These are phyloP conservation scores for Hypsopygia costalis DNA, from an alignment of 2,888 invertebrate species.

Conservation along the genomic window DNA sequence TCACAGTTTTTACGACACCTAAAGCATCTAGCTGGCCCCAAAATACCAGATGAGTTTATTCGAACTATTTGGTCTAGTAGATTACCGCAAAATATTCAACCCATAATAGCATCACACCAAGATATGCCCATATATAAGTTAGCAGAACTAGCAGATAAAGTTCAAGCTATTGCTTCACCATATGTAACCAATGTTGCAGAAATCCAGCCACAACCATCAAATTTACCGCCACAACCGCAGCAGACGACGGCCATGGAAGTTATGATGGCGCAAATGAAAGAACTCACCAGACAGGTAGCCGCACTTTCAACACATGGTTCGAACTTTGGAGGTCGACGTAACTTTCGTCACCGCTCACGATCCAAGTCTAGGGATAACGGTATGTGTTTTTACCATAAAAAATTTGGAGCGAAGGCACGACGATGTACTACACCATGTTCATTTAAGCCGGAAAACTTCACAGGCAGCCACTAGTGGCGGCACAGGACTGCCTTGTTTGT, in stretches of 20 bases:
- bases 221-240: no score
- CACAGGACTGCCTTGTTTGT: conserved; percentile 15
- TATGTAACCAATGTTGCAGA: not conserved
- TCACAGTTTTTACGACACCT: conserved; percentile 21
- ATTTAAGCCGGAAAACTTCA: conserved; percentile 14
- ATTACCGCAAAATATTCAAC: conserved; percentile 14
- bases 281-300: no score
- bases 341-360: no score
- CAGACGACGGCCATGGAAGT: no score
- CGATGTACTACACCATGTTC: conserved; percentile 12
- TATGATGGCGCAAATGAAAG: no score
- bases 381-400: not conserved
- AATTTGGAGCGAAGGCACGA: not conserved
- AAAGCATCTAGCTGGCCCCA: conserved; percentile 16
- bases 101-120: conserved; percentile 15
- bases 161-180: conserved; percentile 8
- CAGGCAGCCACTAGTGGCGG: conserved; percentile 18
- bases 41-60: conserved; percentile 15
- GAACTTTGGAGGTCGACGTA: no score
- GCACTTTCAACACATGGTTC: no score
- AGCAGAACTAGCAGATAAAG: conserved; percentile 9
- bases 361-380: no score
- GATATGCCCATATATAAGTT: conserved; percentile 5
- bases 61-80: conserved; percentile 17
- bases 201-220: no score